Evolutionary conservation across 2,888 invertebrate genomes (phyloP), one percentile per base, ranked within the genome.

Genomic region (Hedychridium roseum): DNA sequence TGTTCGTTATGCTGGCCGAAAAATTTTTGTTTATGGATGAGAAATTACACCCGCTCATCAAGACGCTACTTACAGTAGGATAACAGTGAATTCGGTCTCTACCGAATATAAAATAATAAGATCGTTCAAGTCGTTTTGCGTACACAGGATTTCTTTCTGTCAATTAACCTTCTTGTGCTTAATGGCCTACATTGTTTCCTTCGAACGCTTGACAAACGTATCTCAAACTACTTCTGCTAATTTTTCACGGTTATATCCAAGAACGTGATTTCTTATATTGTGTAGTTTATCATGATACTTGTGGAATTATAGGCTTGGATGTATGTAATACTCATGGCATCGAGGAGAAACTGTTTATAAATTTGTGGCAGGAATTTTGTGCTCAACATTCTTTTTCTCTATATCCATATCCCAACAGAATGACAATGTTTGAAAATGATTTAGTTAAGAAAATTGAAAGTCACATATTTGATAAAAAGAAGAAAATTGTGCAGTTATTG

Each of bases 311-410:
- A 78, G 78, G 77, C 58, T 39, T 69, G 5, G 70, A 75, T 51
- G 41, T 78, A 9, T 77, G 77, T 36, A 43, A 62, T 17, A 38
- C 44, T 23, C 70, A 70, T 21, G 18, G 66, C 17, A 41, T 66
- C 44, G 64, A 67, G 36, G 71, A 68, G 49, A 76, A 74, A 36
- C 46, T 57, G 18, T 61, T 78, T 34, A 64, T 71, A 1, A 73
- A 76, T 41, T 63, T 61, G 38, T 78, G 78, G 78, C 37, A 77
- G 11, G 71, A 66, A 9, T 78, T 68, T 45, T 66, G 68, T 30
- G 50, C 70, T 21, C 42, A 46, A 2, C 52, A 37, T 9, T 43
- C 60, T 20, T n/a, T n/a, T n/a, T n/a, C n/a, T n/a, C n/a, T n/a
- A n/a, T n/a, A n/a, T n/a, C n/a, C n/a, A n/a, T n/a, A n/a, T n/a